phyloP scores from a whole-genome alignment of 2,113 vertebrate species.

The Periophthalmodon schlosseri region DNA sequence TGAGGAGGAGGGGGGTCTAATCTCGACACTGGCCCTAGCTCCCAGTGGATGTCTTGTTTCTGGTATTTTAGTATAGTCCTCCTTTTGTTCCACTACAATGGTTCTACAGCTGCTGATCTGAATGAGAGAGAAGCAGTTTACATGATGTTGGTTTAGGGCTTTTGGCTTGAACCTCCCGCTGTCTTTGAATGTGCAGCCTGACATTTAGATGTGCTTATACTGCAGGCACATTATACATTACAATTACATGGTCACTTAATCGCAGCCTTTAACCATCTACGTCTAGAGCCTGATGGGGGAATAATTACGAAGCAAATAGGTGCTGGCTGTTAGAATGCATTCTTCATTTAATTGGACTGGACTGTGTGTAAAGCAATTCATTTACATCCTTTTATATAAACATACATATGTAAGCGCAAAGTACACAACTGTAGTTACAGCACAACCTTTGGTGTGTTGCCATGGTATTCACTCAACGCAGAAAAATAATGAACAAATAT shows the following conservation, averaged over 20 bases:
- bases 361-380: not conserved
- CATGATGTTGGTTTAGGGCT: slow-evolving; percentile 16
- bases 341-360: not conserved
- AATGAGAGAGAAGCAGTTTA: slow-evolving; percentile 43
- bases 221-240: slow-evolving; percentile 14
- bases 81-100: slow-evolving; percentile 17
- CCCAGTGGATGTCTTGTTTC: slow-evolving; percentile 45
- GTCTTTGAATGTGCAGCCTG: slow-evolving; percentile 14
- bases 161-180: slow-evolving; percentile 12
- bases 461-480: not conserved
- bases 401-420: not conserved
- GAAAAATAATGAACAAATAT: not conserved
- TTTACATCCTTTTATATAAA: not conserved
- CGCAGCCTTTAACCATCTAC: slow-evolving; percentile 1
- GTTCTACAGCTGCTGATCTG: slow-evolving; percentile 38
- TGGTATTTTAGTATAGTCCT: not conserved
- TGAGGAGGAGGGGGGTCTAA: slow-evolving; percentile 34
- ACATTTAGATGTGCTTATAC: slow-evolving; percentile 38
- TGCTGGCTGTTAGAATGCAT: not conserved
- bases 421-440: not conserved
- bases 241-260: slow-evolving; percentile 30
- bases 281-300: not conserved
- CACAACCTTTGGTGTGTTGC: not conserved
- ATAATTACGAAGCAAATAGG: slow-evolving; percentile 15
- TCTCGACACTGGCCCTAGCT: slow-evolving; percentile 49